Base-by-base conservation (phyloP, 2,797 vertebrate genomes). In the Cyprinella venusta region DNA sequence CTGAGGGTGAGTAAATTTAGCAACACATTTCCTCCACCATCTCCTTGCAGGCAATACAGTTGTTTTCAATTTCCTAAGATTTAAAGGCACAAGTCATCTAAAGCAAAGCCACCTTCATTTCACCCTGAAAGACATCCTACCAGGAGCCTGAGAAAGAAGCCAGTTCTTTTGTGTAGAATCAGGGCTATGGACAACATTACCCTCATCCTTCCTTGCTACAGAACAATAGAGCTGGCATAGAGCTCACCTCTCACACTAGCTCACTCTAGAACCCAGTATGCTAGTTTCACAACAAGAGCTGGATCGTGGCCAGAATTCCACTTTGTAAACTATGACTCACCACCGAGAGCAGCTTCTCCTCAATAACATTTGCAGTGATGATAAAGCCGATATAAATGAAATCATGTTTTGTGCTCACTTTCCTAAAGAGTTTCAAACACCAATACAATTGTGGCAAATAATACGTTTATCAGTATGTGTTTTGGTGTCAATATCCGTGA, bases 181-280 rank as follows among this genome's bases (percentile, higher is more conserved):
- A 82, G 81, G 81, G 40, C 78, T 83, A 71, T 87, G 81, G 77
- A 81, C 70, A 77, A 76, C 85, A 68, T 59, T 77, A 72, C 79
- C 82, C 87, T 86, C 76, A 87, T 85, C 75, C 79, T 80, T 67
- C 80, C 72, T 84, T 70, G 38, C 78, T 77, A 65, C 75, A 70
- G 45, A 77, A 86, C 86, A 86, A 77, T 78, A 78, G 79, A 75
- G 40, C 74, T 79, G 76, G 67, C 80, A 74, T 45, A 18, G 38
- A 52, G 76, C 84, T 77, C 80, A 59, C 24, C 59, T 13, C 54
- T 59, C 69, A 82, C 69, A 63, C 64, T 71, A 79, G 64, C 54
- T 59, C 69, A 79, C 69, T 40, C 63, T 71, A 81, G 72, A 85
- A 70, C 76, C 19, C n/a, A 30, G 78, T 80, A 59, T 56, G 7